These are phyloP conservation scores for Anoplophora glabripennis DNA, from an alignment of 1,140 invertebrate genomes.

Conservation along the genomic window DNA sequence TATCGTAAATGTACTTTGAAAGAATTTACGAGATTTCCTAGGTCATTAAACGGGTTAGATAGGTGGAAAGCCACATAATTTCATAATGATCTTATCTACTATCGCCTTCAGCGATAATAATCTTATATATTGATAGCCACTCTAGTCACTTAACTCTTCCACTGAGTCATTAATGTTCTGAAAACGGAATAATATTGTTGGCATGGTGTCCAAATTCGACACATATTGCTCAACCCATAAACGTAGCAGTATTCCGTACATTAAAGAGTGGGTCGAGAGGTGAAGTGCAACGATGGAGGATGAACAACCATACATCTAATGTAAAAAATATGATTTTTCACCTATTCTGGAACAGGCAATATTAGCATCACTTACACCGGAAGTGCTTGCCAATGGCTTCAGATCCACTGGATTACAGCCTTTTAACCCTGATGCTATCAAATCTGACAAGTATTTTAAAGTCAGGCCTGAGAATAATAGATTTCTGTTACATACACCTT, in stretches of 20 bases:
- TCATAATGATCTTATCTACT: no score
- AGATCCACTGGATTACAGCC: constrained; percentile 2
- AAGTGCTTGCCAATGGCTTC: constrained; percentile 12
- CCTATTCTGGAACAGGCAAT: constrained; percentile 24
- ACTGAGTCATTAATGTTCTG: constrained; percentile 7
- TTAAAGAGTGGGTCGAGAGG: constrained; percentile 44
- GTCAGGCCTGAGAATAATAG: not conserved
- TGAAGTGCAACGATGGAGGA: constrained; percentile 40
- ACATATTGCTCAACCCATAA: constrained; percentile 44
- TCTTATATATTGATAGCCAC: constrained; percentile 1
- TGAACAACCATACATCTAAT: not conserved
- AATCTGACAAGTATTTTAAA: constrained; percentile 1
- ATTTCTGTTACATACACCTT: not conserved
- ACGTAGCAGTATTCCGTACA: constrained; percentile 45
- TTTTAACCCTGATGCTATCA: not conserved
- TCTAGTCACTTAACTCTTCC: not conserved
- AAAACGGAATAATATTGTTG: constrained; percentile 43
- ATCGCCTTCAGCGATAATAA: no score
- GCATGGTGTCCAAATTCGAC: constrained; percentile 44
- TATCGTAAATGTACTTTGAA: no score
- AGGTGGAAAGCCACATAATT: no score
- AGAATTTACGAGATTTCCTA: no score
- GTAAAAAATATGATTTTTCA: constrained; percentile 30
- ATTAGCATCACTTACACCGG: constrained; percentile 14
- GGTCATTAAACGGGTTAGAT: no score